A percentile compares a stretch with the other conserved stretches of the same genome.
These are phyloP conservation scores for Esox lucius DNA, from an alignment of 2,797 vertebrate species.

Conservation along the genomic window DNA sequence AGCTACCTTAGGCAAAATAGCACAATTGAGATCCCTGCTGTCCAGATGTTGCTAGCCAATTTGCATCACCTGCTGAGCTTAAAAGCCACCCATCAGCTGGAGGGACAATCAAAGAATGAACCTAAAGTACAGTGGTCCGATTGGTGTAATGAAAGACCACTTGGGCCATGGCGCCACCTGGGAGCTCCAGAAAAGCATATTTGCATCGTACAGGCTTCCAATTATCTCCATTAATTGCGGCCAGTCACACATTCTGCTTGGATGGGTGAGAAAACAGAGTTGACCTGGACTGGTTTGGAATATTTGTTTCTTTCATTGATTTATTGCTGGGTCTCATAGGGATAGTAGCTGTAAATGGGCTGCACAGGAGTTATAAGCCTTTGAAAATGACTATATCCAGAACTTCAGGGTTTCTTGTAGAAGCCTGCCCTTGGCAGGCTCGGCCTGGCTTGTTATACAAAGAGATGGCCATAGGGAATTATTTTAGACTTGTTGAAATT, in stretches of 20 bases:
- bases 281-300: background rate
- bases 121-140: too few species aligned
- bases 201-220: background rate
- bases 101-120: too few species aligned
- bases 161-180: too few species aligned
- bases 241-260: background rate
- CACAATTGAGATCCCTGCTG: too few species aligned
- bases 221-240: background rate
- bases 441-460: slow-evolving; percentile 36
- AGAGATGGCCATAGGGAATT: slow-evolving; percentile 40
- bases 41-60: too few species aligned
- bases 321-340: slow-evolving; percentile 26
- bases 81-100: too few species aligned
- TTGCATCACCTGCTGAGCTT: too few species aligned
- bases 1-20: too few species aligned
- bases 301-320: slow-evolving; percentile 19
- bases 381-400: slow-evolving; percentile 41
- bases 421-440: slow-evolving; percentile 24
- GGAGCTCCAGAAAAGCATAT: background rate
- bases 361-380: slow-evolving; percentile 40
- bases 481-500: slow-evolving; percentile 33
- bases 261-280: background rate
- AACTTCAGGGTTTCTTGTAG: slow-evolving; percentile 35
- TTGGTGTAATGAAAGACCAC: too few species aligned
- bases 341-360: slow-evolving; percentile 37